Conservation (phyloP, 2,797 vertebrate genomes). For the Lerista edwardsae region DNA sequence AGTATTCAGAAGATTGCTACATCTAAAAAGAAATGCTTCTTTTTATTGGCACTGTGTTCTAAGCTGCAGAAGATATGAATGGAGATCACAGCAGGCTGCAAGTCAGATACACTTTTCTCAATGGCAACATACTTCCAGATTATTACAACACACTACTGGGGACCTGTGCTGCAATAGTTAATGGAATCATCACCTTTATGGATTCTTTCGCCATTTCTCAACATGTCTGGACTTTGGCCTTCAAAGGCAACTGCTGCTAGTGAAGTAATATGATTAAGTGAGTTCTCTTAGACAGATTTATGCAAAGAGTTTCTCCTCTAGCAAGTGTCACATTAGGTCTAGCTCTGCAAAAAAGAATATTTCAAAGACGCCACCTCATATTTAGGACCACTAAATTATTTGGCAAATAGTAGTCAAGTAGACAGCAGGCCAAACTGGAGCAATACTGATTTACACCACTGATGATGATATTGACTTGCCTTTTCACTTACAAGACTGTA, state of each 20-base stretch:
- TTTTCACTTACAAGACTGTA: constrained; percentile 43
- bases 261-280: constrained; percentile 82
- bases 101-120: not conserved
- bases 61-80: not conserved
- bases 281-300: constrained; percentile 79
- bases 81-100: not conserved
- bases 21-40: not conserved
- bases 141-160: not conserved
- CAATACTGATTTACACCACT: constrained; percentile 62
- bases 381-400: constrained; percentile 69
- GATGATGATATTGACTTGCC: constrained; percentile 27
- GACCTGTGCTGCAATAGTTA: constrained; percentile 60
- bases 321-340: constrained; percentile 72
- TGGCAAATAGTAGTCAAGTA: constrained; percentile 45
- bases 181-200: constrained; percentile 74
- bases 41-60: not conserved
- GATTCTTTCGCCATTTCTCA: constrained; percentile 78
- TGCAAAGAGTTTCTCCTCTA: constrained; percentile 66
- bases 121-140: not conserved
- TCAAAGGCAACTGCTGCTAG: constrained; percentile 73
- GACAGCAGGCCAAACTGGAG: constrained; percentile 49
- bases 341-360: constrained; percentile 68
- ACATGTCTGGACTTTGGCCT: constrained; percentile 77
- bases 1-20: not conserved
- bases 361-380: constrained; percentile 74